These are phyloP conservation scores for Oryzias javanicus DNA, from an alignment of 2,113 vertebrate genomes.

Conservation along the genomic window DNA sequence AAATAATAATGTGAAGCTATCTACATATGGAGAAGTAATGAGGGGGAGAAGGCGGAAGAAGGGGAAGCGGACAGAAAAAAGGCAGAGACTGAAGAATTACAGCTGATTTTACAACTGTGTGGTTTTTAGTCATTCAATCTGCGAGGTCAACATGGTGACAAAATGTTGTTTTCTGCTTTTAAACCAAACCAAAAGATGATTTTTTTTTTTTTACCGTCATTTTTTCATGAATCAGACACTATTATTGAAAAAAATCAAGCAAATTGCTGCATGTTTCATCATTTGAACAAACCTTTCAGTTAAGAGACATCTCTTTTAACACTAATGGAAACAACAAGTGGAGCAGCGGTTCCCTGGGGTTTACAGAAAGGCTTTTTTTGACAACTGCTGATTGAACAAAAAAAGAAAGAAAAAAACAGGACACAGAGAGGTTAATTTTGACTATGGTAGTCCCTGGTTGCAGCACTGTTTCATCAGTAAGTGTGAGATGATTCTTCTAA, in stretches of 20 bases:
- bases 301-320: constrained; percentile 34
- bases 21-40: constrained; percentile 78
- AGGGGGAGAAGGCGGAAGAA: constrained; percentile 53
- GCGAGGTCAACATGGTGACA: no score
- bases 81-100: constrained; percentile 32
- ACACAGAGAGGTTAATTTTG: constrained; percentile 19
- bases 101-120: constrained; percentile 31
- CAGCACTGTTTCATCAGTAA: constrained; percentile 52
- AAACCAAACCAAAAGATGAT: not conserved
- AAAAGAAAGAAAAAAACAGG: not conserved
- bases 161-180: not conserved
- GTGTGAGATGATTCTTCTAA: constrained; percentile 18
- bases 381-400: not conserved
- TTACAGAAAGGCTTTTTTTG: not conserved
- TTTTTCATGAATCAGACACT: no score
- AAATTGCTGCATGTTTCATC: constrained; percentile 50
- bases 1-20: constrained; percentile 73
- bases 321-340: constrained; percentile 23
- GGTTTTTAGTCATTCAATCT: constrained; percentile 20
- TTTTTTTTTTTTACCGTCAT: not conserved
- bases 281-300: constrained; percentile 40
- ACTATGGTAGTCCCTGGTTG: constrained; percentile 27
- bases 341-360: constrained; percentile 19
- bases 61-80: constrained; percentile 18
- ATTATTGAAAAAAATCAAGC: not conserved